Evolutionary conservation across 2,113 vertebrate species (phyloP), one percentile per base, ranked within the genome.

Genomic region (Nycticryphes semicollaris): DNA sequence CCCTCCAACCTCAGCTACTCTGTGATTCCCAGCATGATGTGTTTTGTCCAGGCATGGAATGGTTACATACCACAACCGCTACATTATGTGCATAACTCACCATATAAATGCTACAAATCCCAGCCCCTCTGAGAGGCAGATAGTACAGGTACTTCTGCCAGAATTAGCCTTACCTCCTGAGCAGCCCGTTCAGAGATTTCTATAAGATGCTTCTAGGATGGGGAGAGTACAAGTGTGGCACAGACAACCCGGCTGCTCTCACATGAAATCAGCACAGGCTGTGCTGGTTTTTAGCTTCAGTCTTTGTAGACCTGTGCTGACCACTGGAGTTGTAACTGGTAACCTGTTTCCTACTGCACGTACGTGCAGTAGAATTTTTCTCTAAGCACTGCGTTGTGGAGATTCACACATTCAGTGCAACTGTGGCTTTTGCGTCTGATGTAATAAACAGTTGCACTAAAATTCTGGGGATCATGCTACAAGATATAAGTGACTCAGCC

Each of bases 261-360:
- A n/a, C 3, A 0, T 56, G 59, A 67, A 41, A 43, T 50, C 66
- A 73, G 20, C 14, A 20, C 20, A 31, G 57, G 47, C 51, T 30
- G 7, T 76, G 64, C 72, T 91, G 23, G 12, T 14, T 69, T 79
- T 81, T 57, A 75, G 27, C 20, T 37, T 72, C 54, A n/a, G 23
- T 20, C 27, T 50, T 70, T 39, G 41, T 39, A 68, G 83, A 31
- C 25, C 43, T 43, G 1, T 0, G 0, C 60, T 87, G 30, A 77
- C 39, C 47, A 14, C 66, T 50, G 41, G 59, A 69, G 37, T 53
- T 79, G 28, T 60, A 63, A 3, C 50, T 74, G 53, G 21, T n/a
- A n/a, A 24, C 2, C 0, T 43, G 14, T 67, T 60, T 73, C 21
- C 31, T 74, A 7, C 39, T 60, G n/a, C 47, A 5, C 3, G 2